Conservation (phyloP, 2,888 invertebrate genomes). For the Mactromeris polynyma region DNA sequence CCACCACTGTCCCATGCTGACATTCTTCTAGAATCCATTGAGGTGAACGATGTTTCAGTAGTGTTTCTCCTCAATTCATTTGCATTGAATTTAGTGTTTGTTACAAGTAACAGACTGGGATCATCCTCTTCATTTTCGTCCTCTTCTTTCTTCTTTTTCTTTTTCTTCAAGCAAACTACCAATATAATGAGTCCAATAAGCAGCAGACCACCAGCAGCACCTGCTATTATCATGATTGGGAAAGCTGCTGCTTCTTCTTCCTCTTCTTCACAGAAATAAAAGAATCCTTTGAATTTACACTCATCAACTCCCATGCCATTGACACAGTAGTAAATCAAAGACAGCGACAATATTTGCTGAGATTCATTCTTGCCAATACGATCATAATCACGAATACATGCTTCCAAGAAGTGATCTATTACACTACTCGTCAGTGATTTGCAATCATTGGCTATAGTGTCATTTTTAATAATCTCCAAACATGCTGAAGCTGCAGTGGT, state of each 20-base stretch:
- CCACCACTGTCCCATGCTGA: slow-evolving; percentile 39
- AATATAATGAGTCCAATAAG: slow-evolving; percentile 28
- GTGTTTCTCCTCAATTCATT: slow-evolving; percentile 24
- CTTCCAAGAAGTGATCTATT: slow-evolving; percentile 73
- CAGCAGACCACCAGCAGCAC: slow-evolving; percentile 33
- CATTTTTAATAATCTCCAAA: slow-evolving; percentile 54
- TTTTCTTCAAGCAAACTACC: slow-evolving; percentile 34
- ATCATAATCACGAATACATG: slow-evolving; percentile 72
- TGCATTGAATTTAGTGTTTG: slow-evolving; percentile 36
- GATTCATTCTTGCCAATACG: slow-evolving; percentile 59
- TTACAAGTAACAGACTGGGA: slow-evolving; percentile 21
- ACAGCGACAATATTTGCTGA: slow-evolving; percentile 47
- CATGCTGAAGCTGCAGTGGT: slow-evolving; percentile 50
- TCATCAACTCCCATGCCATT: slow-evolving; percentile 68
- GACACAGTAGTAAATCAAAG: slow-evolving; percentile 76
- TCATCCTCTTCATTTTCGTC: slow-evolving; percentile 19
- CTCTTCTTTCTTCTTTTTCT: slow-evolving; percentile 27
- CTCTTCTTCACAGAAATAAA: slow-evolving; percentile 72
- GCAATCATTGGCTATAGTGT: slow-evolving; percentile 61
- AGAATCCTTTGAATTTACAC: slow-evolving; percentile 72
- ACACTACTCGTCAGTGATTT: slow-evolving; percentile 55
- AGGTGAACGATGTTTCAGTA: slow-evolving; percentile 36
- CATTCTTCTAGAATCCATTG: slow-evolving; percentile 24
- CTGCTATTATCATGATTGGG: slow-evolving; percentile 42
- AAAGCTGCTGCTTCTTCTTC: slow-evolving; percentile 16